Conservation (phyloP, 2,888 invertebrate species). For the Acronicta alni region DNA sequence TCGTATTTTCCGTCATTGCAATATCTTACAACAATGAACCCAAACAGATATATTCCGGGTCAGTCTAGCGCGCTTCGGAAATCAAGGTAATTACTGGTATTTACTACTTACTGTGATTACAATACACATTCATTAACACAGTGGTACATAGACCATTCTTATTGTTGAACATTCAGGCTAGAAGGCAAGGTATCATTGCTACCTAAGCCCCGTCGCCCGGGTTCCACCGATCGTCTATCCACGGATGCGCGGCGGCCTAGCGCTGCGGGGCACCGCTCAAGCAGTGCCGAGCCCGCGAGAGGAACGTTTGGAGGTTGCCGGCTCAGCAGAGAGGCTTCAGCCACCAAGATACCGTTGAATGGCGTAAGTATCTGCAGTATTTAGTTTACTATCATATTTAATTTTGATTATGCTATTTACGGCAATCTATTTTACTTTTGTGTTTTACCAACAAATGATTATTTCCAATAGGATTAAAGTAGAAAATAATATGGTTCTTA, state of each 20-base stretch:
- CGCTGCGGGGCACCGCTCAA: constrained; percentile 73
- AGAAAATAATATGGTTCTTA: too few relatives aligned
- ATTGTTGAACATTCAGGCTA: too few relatives aligned
- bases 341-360: constrained; percentile 74
- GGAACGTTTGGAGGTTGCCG: constrained; percentile 69
- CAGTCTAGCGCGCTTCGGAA: constrained; percentile 73
- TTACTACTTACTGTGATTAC: neutral
- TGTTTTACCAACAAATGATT: too few relatives aligned
- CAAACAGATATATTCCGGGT: constrained; percentile 67
- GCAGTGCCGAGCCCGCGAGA: constrained; percentile 79
- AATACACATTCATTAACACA: too few relatives aligned
- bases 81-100: constrained; percentile 70
- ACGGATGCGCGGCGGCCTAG: constrained; percentile 76
- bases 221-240: constrained; percentile 79
- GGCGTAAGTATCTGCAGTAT: constrained; percentile 60
- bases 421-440: too few relatives aligned
- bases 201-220: constrained; percentile 76
- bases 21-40: constrained; percentile 60
- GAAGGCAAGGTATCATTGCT: constrained; percentile 79
- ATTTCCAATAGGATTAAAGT: too few relatives aligned
- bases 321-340: constrained; percentile 79
- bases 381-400: neutral
- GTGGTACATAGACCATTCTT: too few relatives aligned
- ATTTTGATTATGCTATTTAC: too few relatives aligned
- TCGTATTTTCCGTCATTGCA: neutral